These are phyloP conservation scores for Neomonachus schauinslandi DNA, from an alignment of 2,113 vertebrate genomes.

Conservation along the genomic window DNA sequence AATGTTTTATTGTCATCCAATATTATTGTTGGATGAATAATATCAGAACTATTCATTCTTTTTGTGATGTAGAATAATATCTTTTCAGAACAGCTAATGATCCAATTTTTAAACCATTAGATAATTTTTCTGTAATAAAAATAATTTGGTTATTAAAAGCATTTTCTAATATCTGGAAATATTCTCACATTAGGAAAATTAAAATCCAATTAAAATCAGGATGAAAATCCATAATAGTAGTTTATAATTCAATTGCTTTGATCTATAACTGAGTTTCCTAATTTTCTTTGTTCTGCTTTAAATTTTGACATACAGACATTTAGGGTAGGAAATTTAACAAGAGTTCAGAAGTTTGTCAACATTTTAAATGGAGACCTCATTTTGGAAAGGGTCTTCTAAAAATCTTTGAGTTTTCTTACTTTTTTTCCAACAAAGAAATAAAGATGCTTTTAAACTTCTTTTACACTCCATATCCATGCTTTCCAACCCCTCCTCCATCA, in stretches of 20 bases:
- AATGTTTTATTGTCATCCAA: slow-evolving; percentile 43
- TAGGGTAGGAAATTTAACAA: background rate
- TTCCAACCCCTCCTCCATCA: background rate
- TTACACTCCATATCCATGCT: background rate
- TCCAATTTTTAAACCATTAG: background rate
- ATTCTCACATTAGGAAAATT: slow-evolving; percentile 26
- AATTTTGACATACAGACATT: background rate
- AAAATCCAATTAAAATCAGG: background rate
- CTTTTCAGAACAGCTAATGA: slow-evolving; percentile 4
- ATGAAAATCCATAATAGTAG: background rate
- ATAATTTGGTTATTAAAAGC: background rate
- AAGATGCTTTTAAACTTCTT: background rate
- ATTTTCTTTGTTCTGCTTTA: background rate
- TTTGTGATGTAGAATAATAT: slow-evolving; percentile 5
- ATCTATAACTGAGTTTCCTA: background rate
- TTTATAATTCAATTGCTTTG: slow-evolving; percentile 18
- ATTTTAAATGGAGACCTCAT: background rate
- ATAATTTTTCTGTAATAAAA: slow-evolving; percentile 23
- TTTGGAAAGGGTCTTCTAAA: background rate
- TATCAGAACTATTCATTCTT: background rate
- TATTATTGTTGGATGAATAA: slow-evolving; percentile 30
- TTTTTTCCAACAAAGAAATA: background rate
- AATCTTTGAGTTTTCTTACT: background rate
- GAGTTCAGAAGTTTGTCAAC: background rate
- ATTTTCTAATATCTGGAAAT: slow-evolving; percentile 35